Base-by-base conservation (phyloP, 2,888 invertebrate species). In the Euzophera pinguis region DNA sequence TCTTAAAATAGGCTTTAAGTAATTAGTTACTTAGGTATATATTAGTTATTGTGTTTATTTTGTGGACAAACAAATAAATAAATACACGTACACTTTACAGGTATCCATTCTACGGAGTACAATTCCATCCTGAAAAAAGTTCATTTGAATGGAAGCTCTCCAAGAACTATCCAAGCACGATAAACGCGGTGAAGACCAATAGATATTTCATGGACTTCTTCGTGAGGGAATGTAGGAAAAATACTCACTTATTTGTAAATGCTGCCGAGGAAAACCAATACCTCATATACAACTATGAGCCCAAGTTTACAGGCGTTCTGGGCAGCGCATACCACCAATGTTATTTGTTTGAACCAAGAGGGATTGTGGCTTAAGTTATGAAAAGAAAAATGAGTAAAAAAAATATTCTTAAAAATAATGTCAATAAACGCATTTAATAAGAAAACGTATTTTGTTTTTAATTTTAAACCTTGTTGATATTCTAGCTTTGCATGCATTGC, bases 91-190 rank as follows among this genome's bases (percentile, higher is more conserved):
- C 22, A 22, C 22, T 22, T 22, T 22, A 22, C 73, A 92, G 91
- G 45, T 94, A 92, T 68, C 98, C 98, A 10, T 94, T 97, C 73
- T 98, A 94, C 78, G 98, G 95, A 0, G 89, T 94, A 0, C 97
- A 98, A 79, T 98, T 96, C 81, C 98, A 98, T 73, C 98, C 98
- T 0, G 98, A 98, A 78, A 97, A 97, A 71, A 94, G 93, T 67
- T 81, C 93, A 0, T 98, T 94, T 71, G 97, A 97, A 78, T 97
- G 94, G 94, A 91, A 90, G 50, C 64, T 67, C 22, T 91, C 81
- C 7, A 90, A 90, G 53, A 81, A 84, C 0, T 93, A 96, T 56
- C 92, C 95, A 0, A 97, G 97, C 68, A 88, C 91, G 0, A 50
- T 70, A 0, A 83, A 92, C 13, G 94, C 96, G 0, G 83, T 95